Percentiles rank a stretch among this genome's conserved stretches.
These are phyloP conservation scores for Dendrolimus houi DNA, from an alignment of 2,888 invertebrate species.

Conservation along the genomic window DNA sequence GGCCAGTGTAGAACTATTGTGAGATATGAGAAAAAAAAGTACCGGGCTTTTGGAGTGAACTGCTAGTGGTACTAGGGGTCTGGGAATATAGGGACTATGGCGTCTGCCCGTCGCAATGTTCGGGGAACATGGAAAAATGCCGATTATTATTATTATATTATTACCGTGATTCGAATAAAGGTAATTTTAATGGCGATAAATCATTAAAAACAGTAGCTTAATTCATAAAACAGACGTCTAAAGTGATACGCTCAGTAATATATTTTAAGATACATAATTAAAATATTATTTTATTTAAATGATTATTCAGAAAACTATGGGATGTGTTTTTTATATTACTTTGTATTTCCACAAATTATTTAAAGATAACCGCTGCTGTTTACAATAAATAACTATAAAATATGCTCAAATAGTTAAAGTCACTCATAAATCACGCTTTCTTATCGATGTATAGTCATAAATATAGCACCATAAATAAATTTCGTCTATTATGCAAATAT, in stretches of 20 bases:
- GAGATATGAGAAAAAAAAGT: too few species aligned
- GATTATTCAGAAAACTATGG: background rate
- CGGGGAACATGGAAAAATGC: too few species aligned
- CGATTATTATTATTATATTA: background rate
- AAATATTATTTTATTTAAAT: background rate
- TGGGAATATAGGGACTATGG: too few species aligned
- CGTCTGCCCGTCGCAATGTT: too few species aligned
- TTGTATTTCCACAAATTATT: background rate
- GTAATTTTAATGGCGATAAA: background rate
- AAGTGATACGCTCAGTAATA: background rate
- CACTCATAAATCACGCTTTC: constrained; percentile 34
- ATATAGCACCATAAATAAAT: constrained; percentile 30
- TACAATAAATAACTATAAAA: constrained; percentile 31
- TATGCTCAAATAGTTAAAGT: constrained; percentile 24
- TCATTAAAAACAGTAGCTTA: background rate
- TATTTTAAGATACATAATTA: background rate
- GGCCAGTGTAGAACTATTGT: too few species aligned
- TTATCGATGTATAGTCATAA: constrained; percentile 30
- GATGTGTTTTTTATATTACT: background rate
- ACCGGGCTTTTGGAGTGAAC: too few species aligned
- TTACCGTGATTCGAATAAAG: background rate
- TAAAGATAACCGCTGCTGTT: constrained; percentile 1
- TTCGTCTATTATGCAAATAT: constrained; percentile 35
- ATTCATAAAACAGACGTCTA: background rate
- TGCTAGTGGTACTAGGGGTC: too few species aligned